A percentile compares a stretch with the other conserved stretches of the same genome.
phyloP scores from a whole-genome alignment of 2,888 invertebrate genomes.

The Mythimna albipuncta region DNA sequence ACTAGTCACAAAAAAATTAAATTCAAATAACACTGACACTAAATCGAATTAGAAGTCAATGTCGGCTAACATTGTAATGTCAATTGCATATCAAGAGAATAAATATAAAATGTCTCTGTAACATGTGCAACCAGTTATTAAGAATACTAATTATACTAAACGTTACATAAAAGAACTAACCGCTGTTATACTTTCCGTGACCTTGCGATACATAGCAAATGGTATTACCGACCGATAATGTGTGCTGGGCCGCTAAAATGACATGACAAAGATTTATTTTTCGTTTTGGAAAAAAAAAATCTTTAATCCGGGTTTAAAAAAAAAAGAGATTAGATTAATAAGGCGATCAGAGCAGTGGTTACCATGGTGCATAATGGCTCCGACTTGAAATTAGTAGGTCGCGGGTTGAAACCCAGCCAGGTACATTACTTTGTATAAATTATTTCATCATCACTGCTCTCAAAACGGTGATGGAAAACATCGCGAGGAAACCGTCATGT shows the following conservation, averaged over 20 bases:
- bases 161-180: constrained; percentile 56
- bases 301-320: too few species aligned
- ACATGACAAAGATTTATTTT: neutral
- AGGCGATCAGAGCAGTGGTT: too few species aligned
- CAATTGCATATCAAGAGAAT: constrained; percentile 20
- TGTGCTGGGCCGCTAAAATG: constrained; percentile 66
- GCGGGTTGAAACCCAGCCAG: too few species aligned
- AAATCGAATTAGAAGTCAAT: constrained; percentile 44
- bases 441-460: too few species aligned
- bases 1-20: constrained; percentile 1
- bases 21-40: constrained; percentile 23
- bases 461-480: too few species aligned
- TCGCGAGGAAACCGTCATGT: too few species aligned
- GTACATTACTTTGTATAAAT: too few species aligned
- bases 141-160: constrained; percentile 47
- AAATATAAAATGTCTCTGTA: constrained; percentile 28
- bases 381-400: too few species aligned
- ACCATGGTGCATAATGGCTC: too few species aligned
- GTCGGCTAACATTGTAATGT: constrained; percentile 30
- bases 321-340: too few species aligned
- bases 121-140: constrained; percentile 36
- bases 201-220: constrained; percentile 71
- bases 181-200: constrained; percentile 68
- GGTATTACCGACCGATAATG: constrained; percentile 56
- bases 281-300: neutral